A percentile compares a stretch with the other conserved stretches of the same genome.
Evolutionary conservation across 2,113 vertebrate species (phyloP).

Genomic region (Rattus rattus): DNA sequence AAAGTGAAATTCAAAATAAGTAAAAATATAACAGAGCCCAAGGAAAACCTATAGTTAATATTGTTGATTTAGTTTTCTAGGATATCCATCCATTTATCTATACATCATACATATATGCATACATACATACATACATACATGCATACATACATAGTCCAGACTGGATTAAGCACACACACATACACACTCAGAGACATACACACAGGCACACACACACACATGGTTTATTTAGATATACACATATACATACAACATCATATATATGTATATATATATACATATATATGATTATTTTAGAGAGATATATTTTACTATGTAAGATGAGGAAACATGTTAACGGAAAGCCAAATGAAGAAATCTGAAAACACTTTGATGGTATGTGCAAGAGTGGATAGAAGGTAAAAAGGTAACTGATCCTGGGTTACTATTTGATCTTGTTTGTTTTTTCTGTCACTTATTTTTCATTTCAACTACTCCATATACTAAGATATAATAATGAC

Average conservation of each 20-base stretch:
- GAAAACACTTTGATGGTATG: neutral
- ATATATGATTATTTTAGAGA: neutral
- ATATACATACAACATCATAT: neutral
- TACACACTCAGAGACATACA: neutral
- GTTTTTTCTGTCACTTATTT: neutral
- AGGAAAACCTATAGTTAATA: neutral
- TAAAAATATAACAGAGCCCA: neutral
- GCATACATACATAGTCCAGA: neutral
- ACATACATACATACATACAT: too few relatives aligned
- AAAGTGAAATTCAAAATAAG: neutral
- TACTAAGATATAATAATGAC: neutral
- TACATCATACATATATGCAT: neutral
- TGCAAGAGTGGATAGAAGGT: neutral
- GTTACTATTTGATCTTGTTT: neutral
- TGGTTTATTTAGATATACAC: neutral
- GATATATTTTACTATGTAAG: neutral
- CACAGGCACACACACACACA: neutral
- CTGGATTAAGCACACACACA: too few relatives aligned
- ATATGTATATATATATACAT: too few relatives aligned
- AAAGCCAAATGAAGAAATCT: neutral
- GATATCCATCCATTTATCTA: too few relatives aligned
- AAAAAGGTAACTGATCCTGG: neutral
- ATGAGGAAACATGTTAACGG: neutral
- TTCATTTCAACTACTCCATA: neutral
- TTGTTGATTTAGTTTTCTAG: neutral